phyloP scores from a whole-genome alignment of 2,797 vertebrate genomes.

The Rhincodon typus region DNA sequence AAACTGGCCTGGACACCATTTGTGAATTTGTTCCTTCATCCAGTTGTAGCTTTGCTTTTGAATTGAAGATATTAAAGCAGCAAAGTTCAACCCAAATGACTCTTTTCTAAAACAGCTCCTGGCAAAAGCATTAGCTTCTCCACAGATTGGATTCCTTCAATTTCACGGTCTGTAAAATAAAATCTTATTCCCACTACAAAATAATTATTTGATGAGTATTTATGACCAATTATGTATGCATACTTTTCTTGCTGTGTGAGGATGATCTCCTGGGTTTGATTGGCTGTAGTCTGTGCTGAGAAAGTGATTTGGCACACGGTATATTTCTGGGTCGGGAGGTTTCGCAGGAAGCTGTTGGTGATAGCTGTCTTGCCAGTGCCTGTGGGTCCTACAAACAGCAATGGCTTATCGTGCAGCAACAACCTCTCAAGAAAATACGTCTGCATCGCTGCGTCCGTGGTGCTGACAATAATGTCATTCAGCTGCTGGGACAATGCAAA shows the following conservation, averaged over 20 bases:
- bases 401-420: slow-evolving; percentile 65
- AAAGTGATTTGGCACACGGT: slow-evolving; percentile 66
- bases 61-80: not conserved
- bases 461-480: slow-evolving; percentile 60
- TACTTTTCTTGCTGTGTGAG: slow-evolving; percentile 63
- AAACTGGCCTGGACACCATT: not conserved
- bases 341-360: slow-evolving; percentile 59
- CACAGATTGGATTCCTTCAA: not conserved
- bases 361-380: slow-evolving; percentile 58
- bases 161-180: slow-evolving; percentile 53
- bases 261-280: slow-evolving; percentile 60
- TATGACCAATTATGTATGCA: not conserved
- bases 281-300: slow-evolving; percentile 56
- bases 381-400: slow-evolving; percentile 64
- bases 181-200: not conserved
- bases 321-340: slow-evolving; percentile 67
- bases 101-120: not conserved
- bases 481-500: slow-evolving; percentile 43
- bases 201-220: not conserved
- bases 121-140: not conserved
- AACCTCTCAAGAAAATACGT: slow-evolving; percentile 58
- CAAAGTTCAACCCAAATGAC: not conserved
- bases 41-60: not conserved
- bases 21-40: not conserved
- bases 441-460: slow-evolving; percentile 59